Conservation (phyloP, 2,797 vertebrate species). For the Ctenosaura bakeri region DNA sequence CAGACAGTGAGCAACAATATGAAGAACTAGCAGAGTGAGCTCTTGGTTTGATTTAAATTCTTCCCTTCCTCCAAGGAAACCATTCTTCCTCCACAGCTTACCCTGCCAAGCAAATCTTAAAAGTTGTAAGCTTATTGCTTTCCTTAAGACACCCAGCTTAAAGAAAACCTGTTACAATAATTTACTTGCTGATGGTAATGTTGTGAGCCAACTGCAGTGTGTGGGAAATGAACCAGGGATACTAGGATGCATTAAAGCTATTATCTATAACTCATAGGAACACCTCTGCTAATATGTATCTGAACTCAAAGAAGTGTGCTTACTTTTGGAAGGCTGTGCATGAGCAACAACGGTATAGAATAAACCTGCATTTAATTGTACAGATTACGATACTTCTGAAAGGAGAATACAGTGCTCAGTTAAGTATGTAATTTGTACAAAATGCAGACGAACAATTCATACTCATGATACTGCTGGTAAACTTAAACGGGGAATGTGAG, state of each 20-base stretch:
- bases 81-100: background rate
- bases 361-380: background rate
- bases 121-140: background rate
- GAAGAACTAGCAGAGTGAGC: background rate
- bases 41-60: constrained; percentile 20
- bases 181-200: background rate
- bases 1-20: constrained; percentile 2
- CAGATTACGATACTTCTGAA: background rate
- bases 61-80: background rate
- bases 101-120: constrained; percentile 2
- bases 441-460: background rate
- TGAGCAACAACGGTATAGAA: background rate
- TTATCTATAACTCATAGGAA: background rate
- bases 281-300: background rate
- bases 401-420: background rate
- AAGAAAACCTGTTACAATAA: constrained; percentile 16
- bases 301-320: background rate
- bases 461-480: background rate
- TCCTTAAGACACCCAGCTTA: background rate
- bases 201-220: background rate
- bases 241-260: background rate
- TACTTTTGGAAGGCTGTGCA: background rate
- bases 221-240: background rate
- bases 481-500: background rate
- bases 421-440: background rate